Evolutionary conservation across 2,113 vertebrate genomes (phyloP).

Genomic region (Sardina pilchardus): DNA sequence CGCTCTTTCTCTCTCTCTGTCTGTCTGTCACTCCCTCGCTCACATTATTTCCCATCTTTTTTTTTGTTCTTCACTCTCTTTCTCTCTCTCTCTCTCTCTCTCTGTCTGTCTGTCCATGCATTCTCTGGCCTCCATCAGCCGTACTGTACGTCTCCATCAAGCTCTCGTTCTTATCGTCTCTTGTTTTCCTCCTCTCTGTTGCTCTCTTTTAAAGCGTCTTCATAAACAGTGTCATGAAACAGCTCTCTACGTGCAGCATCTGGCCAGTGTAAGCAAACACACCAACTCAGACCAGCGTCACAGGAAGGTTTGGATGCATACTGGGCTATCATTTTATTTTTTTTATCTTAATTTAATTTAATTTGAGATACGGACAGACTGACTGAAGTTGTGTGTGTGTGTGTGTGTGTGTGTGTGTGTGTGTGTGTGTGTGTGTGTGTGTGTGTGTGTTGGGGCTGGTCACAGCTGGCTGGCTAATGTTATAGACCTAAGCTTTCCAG

Average conservation of each 20-base stretch:
- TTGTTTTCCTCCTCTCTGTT: not conserved
- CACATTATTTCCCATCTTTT: slow-evolving; percentile 27
- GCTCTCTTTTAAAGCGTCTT: not conserved
- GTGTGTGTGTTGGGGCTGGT: not conserved
- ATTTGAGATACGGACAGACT: too few species aligned
- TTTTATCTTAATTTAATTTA: too few species aligned
- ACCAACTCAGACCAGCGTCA: not conserved
- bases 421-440: not conserved
- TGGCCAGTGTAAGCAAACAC: not conserved
- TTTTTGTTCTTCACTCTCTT: not conserved
- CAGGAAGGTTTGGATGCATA: too few species aligned
- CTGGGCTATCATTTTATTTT: too few species aligned
- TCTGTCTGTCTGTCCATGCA: slow-evolving; percentile 7
- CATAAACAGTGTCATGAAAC: not conserved
- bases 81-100: slow-evolving; percentile 6
- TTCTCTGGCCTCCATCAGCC: not conserved
- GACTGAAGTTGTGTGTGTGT: too few species aligned
- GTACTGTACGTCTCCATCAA: not conserved
- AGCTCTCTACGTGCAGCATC: not conserved
- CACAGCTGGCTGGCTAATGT: too few species aligned
- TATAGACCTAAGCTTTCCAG: too few species aligned
- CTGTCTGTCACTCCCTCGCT: too few species aligned
- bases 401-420: too few species aligned
- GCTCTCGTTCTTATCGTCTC: not conserved
- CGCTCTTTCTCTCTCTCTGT: slow-evolving; percentile 19